A percentile compares a stretch with the other conserved stretches of the same genome.
phyloP scores from a whole-genome alignment of 2,888 invertebrate species.

The Entomobrya proxima region DNA sequence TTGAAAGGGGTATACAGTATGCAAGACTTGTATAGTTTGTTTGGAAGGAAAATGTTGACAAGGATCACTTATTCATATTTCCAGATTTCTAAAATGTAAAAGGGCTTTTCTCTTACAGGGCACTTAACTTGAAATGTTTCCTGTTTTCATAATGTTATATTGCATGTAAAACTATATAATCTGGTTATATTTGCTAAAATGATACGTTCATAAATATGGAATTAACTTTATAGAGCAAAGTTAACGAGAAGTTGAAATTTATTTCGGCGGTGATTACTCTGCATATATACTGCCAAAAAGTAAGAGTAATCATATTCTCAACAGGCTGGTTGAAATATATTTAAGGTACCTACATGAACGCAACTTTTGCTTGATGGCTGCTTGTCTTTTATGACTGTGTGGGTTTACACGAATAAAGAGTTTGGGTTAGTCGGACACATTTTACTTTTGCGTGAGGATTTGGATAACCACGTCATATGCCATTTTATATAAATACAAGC shows the following conservation, averaged over 20 bases:
- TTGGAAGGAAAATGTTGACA: no score
- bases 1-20: no score
- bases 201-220: neutral
- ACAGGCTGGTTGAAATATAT: neutral
- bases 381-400: neutral
- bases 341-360: neutral
- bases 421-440: constrained; percentile 4
- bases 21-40: no score
- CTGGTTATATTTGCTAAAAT: neutral
- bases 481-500: no score
- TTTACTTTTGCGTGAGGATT: neutral
- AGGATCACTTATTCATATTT: no score
- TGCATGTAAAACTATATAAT: neutral
- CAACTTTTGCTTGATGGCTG: neutral
- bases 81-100: neutral
- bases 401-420: neutral
- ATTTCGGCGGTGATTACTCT: neutral
- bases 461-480: no score
- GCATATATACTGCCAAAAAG: neutral
- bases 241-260: neutral
- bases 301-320: neutral
- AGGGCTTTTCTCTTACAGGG: neutral
- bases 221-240: neutral
- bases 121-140: neutral
- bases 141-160: neutral